Evolutionary conservation across 2,113 vertebrate species (phyloP).

Genomic region (Rhinopomastus cyanomelas): DNA sequence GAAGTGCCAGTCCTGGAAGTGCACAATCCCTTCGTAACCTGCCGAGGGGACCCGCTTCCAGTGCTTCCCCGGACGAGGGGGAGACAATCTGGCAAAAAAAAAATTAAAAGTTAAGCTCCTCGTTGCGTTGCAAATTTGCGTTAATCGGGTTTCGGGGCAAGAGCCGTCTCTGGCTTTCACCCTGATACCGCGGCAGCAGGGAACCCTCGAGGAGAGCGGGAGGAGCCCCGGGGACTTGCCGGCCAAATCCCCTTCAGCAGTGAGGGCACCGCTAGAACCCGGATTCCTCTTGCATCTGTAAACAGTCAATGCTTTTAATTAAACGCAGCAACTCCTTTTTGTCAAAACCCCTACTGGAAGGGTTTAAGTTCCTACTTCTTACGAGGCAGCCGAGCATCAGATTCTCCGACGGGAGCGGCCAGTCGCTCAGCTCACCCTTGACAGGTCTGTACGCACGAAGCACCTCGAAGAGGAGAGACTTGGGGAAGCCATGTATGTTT

Average conservation of each 20-base stretch:
- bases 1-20: slow-evolving; percentile 15
- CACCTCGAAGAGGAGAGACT: slow-evolving; percentile 54
- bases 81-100: not conserved
- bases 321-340: slow-evolving; percentile 41
- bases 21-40: slow-evolving; percentile 31
- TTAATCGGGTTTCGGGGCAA: slow-evolving; percentile 42
- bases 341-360: slow-evolving; percentile 51
- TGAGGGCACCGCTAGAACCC: slow-evolving; percentile 56
- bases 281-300: slow-evolving; percentile 53
- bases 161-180: slow-evolving; percentile 39
- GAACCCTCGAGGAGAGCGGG: slow-evolving; percentile 14
- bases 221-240: not conserved
- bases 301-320: slow-evolving; percentile 69
- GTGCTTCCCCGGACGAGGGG: not conserved
- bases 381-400: slow-evolving; percentile 62
- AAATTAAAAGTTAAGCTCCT: not conserved
- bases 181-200: slow-evolving; percentile 4
- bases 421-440: slow-evolving; percentile 29
- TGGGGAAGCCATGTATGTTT: slow-evolving; percentile 27
- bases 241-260: slow-evolving; percentile 40
- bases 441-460: slow-evolving; percentile 43
- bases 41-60: slow-evolving; percentile 29
- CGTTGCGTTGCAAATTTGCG: not conserved
- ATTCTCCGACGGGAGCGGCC: slow-evolving; percentile 41
- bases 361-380: slow-evolving; percentile 44